phyloP scores from a whole-genome alignment of 2,888 invertebrate species.

The Lysandra bellargus region DNA sequence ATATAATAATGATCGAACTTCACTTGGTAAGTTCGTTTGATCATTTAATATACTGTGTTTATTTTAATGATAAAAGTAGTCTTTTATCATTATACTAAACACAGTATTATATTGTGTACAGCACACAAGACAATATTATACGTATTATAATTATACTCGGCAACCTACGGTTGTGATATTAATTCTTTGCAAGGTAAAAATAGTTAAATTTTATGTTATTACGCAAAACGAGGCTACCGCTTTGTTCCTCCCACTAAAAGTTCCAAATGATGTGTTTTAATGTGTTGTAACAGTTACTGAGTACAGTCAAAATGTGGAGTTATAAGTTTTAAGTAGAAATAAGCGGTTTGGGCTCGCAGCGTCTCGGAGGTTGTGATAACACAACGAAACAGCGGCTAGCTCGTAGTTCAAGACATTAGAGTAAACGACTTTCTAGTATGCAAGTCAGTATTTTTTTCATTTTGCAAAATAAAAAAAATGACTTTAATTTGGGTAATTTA shows the following conservation, averaged over 20 bases:
- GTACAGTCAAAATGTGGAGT: constrained; percentile 43
- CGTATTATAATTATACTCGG: neutral
- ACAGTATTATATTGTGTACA: neutral
- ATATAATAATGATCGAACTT: too few species aligned
- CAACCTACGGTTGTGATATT: constrained; percentile 17
- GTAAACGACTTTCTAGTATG: too few species aligned
- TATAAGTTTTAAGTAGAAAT: constrained; percentile 49
- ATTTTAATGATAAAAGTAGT: too few species aligned
- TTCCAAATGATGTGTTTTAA: constrained; percentile 36
- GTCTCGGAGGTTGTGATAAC: constrained; percentile 48
- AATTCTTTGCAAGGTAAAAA: constrained; percentile 29
- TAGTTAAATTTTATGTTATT: constrained; percentile 34
- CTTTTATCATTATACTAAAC: constrained; percentile 24
- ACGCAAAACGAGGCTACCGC: constrained; percentile 13
- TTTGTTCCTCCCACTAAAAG: constrained; percentile 34
- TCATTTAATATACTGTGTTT: too few species aligned
- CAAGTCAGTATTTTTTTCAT: too few species aligned
- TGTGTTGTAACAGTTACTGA: constrained; percentile 37
- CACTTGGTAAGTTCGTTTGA: too few species aligned
- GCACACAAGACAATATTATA: neutral
- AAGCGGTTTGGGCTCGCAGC: constrained; percentile 48
- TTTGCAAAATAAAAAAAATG: too few species aligned
- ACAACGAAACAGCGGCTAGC: constrained; percentile 41
- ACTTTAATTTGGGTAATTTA: too few species aligned
- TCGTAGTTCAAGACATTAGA: constrained; percentile 31